Evolutionary conservation across 2,797 vertebrate species (phyloP).

Genomic region (Protosalanx chinensis): DNA sequence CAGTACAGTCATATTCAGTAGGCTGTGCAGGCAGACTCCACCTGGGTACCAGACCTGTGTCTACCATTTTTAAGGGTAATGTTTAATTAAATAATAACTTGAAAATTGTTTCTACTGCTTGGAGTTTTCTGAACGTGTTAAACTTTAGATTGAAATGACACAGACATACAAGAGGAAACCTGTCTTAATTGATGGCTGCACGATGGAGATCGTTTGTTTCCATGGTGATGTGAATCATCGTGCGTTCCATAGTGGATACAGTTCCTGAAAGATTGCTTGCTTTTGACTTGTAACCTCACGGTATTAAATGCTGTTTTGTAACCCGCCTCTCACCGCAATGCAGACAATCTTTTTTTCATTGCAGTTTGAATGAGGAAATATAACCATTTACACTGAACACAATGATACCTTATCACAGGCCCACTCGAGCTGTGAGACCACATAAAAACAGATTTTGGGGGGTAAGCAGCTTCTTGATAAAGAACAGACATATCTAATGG

Average conservation of each 20-base stretch:
- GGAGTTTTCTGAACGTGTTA: not conserved
- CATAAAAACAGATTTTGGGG: not conserved
- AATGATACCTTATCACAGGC: too few relatives aligned
- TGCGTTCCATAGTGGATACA: not conserved
- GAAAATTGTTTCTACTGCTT: not conserved
- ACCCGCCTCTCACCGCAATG: not conserved
- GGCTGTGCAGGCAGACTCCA: not conserved
- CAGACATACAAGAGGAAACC: not conserved
- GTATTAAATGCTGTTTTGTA: conserved; percentile 1
- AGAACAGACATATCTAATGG: too few relatives aligned
- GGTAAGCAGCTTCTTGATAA: too few relatives aligned
- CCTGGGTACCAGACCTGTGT: not conserved
- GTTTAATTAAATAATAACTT: too few relatives aligned
- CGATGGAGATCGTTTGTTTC: not conserved
- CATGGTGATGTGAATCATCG: not conserved
- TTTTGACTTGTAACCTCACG: conserved; percentile 6
- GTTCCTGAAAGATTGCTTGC: not conserved
- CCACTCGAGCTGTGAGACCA: too few relatives aligned
- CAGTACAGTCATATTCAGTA: not conserved
- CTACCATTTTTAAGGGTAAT: too few relatives aligned
- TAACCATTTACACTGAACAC: too few relatives aligned
- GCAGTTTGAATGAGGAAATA: too few relatives aligned
- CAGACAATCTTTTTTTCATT: too few relatives aligned
- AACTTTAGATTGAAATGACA: not conserved
- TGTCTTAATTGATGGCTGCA: not conserved